These are phyloP conservation scores for Elaphurus davidianus DNA, from an alignment of 2,113 vertebrate genomes.

Conservation along the genomic window DNA sequence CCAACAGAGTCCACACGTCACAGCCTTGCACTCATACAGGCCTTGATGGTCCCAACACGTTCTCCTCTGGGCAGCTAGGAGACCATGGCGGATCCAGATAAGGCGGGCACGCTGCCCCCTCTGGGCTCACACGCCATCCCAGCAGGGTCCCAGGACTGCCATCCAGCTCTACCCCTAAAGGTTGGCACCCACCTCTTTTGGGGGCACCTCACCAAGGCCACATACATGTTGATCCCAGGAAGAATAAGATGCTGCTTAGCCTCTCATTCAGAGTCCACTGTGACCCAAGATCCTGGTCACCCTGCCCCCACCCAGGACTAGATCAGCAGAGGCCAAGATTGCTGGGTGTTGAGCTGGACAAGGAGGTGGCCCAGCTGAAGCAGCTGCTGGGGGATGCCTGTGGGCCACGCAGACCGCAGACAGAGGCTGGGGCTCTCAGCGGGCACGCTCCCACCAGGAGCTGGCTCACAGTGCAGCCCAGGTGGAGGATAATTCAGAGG, in stretches of 20 bases:
- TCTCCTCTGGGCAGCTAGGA: not conserved
- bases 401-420: not conserved
- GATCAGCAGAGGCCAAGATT: not conserved
- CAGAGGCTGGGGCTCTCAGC: not conserved
- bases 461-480: not conserved
- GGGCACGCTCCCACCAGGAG: not conserved
- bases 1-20: not conserved
- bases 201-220: not conserved
- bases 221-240: not conserved
- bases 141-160: no score
- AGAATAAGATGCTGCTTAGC: not conserved
- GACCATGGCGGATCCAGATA: not conserved
- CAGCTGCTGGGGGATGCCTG: not conserved
- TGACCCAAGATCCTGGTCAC: not conserved
- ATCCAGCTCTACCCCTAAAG: not conserved
- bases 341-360: not conserved
- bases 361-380: no score
- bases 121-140: no score
- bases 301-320: not conserved
- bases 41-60: accelerated
- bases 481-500: not conserved
- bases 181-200: accelerated
- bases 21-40: no score
- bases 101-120: no score
- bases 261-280: no score